A percentile compares a stretch with the other conserved stretches of the same genome.
phyloP scores from a whole-genome alignment of 1,140 invertebrate genomes.

The Ylistrum balloti region DNA sequence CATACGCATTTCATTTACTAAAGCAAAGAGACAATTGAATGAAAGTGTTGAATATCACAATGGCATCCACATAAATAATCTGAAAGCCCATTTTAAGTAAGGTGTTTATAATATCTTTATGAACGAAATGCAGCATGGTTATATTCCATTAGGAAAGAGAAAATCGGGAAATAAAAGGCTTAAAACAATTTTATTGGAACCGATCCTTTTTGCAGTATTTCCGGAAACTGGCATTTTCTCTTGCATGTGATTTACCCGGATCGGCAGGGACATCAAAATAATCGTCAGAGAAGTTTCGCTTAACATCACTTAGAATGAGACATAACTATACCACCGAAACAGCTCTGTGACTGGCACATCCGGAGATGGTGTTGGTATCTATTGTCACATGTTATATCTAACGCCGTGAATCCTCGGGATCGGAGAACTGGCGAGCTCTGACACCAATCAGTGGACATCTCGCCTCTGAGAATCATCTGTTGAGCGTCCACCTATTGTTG shows the following conservation, averaged over 20 bases:
- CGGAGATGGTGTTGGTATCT: not conserved
- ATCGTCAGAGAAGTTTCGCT: not conserved
- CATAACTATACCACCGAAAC: not conserved
- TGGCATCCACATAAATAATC: too few relatives aligned
- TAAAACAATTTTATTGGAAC: not conserved
- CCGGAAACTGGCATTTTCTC: not conserved
- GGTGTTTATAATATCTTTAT: not conserved
- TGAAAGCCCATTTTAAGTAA: not conserved
- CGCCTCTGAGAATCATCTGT: too few relatives aligned
- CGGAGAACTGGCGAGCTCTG: too few relatives aligned
- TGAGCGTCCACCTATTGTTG: too few relatives aligned
- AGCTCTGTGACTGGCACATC: not conserved
- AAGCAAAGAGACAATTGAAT: too few relatives aligned
- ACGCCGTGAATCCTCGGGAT: too few relatives aligned
- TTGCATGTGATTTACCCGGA: not conserved
- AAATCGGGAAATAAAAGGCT: not conserved
- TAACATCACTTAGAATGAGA: not conserved
- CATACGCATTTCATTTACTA: too few relatives aligned
- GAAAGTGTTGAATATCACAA: too few relatives aligned
- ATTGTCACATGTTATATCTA: too few relatives aligned
- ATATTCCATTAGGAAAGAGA: not conserved
- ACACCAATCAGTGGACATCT: too few relatives aligned
- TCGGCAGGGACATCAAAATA: not conserved
- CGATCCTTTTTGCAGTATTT: not conserved
- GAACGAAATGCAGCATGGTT: slow-evolving; percentile 43